phyloP scores from a whole-genome alignment of 2,888 invertebrate species.

The Mechanitis mazaeus region DNA sequence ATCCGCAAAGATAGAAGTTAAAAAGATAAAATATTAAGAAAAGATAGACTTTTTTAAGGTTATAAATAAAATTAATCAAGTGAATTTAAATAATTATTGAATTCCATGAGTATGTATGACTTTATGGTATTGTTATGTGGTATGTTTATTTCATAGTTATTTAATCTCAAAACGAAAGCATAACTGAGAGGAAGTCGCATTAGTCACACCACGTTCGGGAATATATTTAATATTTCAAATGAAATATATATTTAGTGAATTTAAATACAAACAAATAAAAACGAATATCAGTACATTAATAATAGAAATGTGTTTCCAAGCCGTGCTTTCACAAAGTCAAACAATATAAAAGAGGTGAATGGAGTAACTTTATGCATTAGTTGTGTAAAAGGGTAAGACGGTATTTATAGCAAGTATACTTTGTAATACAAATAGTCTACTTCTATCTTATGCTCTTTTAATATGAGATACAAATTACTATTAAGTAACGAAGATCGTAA shows the following conservation, averaged over 20 bases:
- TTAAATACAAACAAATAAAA: background rate
- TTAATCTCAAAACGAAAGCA: too few species aligned
- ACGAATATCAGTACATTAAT: slow-evolving; percentile 18
- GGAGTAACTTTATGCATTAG: slow-evolving; percentile 54
- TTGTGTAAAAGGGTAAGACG: slow-evolving; percentile 25
- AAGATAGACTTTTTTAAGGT: too few species aligned
- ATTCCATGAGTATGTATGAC: too few species aligned
- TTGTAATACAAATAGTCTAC: slow-evolving; percentile 6
- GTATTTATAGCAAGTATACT: slow-evolving; percentile 19
- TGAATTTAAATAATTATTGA: too few species aligned
- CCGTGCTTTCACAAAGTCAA: slow-evolving; percentile 35
- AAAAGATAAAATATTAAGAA: too few species aligned
- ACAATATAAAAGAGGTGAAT: slow-evolving; percentile 46
- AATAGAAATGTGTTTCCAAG: slow-evolving; percentile 22
- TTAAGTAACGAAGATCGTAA: too few species aligned
- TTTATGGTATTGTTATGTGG: too few species aligned
- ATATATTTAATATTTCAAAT: background rate
- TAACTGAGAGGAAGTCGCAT: too few species aligned
- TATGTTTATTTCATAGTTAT: too few species aligned
- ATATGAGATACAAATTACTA: too few species aligned
- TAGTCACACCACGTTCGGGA: background rate
- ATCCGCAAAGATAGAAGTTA: too few species aligned
- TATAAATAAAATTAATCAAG: too few species aligned
- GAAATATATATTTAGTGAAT: background rate
- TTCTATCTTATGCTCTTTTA: background rate